phyloP scores from a whole-genome alignment of 2,797 vertebrate genomes.

The Synaphobranchus kaupii region DNA sequence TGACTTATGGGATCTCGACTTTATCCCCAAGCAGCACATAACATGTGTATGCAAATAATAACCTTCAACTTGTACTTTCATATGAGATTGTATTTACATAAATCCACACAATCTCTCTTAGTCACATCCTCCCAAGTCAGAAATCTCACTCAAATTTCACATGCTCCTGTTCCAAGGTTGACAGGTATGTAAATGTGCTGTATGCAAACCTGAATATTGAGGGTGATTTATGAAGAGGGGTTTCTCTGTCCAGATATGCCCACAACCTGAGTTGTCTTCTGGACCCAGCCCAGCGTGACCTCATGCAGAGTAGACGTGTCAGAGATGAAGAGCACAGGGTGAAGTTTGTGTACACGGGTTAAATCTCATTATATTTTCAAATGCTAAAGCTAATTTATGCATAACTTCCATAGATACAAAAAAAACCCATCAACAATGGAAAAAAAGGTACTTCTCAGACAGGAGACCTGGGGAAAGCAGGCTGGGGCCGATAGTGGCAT shows the following conservation, averaged over 20 bases:
- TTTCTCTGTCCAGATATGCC: background rate
- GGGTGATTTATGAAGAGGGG: background rate
- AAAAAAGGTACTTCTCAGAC: too few species aligned
- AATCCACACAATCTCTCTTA: background rate
- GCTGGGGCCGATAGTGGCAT: too few species aligned
- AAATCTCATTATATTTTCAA: too few species aligned
- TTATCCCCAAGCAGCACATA: background rate
- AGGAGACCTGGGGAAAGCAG: too few species aligned
- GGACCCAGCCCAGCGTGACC: background rate
- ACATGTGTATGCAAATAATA: background rate
- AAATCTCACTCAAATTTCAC: too few species aligned
- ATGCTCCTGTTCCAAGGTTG: background rate
- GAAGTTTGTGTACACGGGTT: background rate
- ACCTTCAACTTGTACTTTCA: background rate
- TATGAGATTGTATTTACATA: background rate
- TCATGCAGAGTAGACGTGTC: background rate
- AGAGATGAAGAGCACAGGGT: background rate
- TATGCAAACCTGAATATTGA: background rate
- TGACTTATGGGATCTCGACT: too few species aligned
- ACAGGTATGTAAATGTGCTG: background rate
- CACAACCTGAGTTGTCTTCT: background rate
- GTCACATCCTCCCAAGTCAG: too few species aligned
- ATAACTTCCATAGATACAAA: too few species aligned
- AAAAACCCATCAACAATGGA: too few species aligned
- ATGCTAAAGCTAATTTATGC: too few species aligned